These are phyloP conservation scores for Pterostichus niger DNA, from an alignment of 2,888 invertebrate genomes.

Conservation along the genomic window DNA sequence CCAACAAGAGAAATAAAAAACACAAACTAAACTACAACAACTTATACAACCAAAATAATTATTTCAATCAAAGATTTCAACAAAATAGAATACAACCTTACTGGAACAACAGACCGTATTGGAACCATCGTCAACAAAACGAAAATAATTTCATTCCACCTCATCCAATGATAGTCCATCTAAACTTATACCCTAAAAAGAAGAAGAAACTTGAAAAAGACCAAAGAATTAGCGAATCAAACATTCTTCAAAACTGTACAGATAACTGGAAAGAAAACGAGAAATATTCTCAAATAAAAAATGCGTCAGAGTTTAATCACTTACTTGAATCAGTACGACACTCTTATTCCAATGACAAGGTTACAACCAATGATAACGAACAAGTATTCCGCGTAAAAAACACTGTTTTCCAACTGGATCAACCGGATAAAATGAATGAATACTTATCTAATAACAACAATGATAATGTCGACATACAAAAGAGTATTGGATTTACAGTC, in stretches of 20 bases:
- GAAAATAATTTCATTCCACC: neutral
- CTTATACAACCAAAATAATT: conserved; percentile 56
- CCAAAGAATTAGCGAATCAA: neutral
- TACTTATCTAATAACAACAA: neutral
- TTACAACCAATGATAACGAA: conserved; percentile 18
- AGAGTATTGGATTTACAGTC: conserved; percentile 55
- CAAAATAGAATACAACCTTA: conserved; percentile 17
- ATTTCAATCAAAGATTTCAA: conserved; percentile 49
- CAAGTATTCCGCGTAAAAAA: conserved; percentile 23
- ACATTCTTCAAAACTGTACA: conserved; percentile 38
- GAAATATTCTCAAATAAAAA: conserved; percentile 28
- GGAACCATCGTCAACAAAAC: neutral
- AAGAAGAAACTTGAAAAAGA: conserved; percentile 70
- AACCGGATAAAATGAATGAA: conserved; percentile 15
- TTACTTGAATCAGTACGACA: conserved; percentile 27
- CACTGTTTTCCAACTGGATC: conserved; percentile 9
- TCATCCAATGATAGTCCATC: conserved; percentile 81
- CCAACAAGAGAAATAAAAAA: neutral
- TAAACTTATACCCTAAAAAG: conserved; percentile 82
- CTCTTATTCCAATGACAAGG: neutral
- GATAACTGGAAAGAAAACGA: conserved; percentile 2
- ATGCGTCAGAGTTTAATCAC: conserved; percentile 51
- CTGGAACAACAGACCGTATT: conserved; percentile 44
- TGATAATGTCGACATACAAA: conserved; percentile 26
- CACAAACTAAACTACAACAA: conserved; percentile 7